These are phyloP conservation scores for Corythornis madagascariensis DNA, from an alignment of 2,113 vertebrate genomes.

Conservation along the genomic window DNA sequence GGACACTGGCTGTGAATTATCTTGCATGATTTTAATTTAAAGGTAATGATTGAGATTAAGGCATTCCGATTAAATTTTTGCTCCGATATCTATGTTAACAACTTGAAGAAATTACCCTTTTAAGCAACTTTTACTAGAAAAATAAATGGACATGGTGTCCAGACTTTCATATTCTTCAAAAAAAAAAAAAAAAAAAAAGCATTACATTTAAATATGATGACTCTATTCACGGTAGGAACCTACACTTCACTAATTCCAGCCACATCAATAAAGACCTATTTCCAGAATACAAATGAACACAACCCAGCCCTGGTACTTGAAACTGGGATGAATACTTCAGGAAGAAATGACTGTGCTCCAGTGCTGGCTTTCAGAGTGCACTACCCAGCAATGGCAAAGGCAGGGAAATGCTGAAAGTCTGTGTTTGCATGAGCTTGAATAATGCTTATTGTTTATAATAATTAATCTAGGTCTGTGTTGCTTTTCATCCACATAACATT, in stretches of 20 bases:
- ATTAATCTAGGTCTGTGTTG: background rate
- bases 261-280: background rate
- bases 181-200: background rate
- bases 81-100: background rate
- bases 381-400: background rate
- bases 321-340: background rate
- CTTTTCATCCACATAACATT: background rate
- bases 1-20: background rate
- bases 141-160: background rate
- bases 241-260: background rate
- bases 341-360: background rate
- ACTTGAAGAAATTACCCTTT: background rate
- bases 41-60: background rate
- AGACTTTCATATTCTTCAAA: background rate
- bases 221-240: background rate
- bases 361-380: background rate
- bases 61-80: background rate
- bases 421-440: background rate
- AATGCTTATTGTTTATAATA: background rate
- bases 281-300: background rate
- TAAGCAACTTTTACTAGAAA: background rate
- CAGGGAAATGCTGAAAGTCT: background rate
- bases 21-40: background rate
- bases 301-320: background rate
- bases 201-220: background rate